A percentile compares a stretch with the other conserved stretches of the same genome.
Evolutionary conservation across 2,888 invertebrate species (phyloP).

Genomic region (Hypolimnas misippus): DNA sequence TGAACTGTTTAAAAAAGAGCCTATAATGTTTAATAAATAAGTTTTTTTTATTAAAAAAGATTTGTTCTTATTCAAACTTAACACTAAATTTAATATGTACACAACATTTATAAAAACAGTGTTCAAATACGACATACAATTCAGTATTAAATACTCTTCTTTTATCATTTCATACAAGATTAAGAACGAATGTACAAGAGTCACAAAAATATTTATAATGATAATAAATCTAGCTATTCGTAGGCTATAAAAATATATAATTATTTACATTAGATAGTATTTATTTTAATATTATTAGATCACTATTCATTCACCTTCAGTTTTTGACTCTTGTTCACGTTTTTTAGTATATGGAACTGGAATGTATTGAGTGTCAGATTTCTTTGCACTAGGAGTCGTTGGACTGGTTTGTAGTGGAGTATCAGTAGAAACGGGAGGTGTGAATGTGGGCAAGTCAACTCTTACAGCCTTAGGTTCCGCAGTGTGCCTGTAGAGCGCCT

Average conservation of each 20-base stretch:
- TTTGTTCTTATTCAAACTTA: conserved; percentile 65
- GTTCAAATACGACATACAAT: conserved; percentile 19
- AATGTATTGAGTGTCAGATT: conserved; percentile 60
- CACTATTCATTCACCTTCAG: conserved; percentile 23
- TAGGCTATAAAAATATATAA: conserved; percentile 12
- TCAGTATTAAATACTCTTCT: neutral
- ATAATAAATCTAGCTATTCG: neutral
- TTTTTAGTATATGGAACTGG: conserved; percentile 57
- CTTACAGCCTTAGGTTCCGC: conserved; percentile 66
- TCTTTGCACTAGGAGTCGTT: conserved; percentile 43
- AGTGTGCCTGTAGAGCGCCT: conserved; percentile 75
- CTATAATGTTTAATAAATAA: conserved; percentile 71
- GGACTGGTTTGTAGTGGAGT: conserved; percentile 41
- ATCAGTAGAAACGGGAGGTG: conserved; percentile 66
- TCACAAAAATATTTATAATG: neutral
- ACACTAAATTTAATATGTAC: conserved; percentile 62
- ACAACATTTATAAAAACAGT: conserved; percentile 48
- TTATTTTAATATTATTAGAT: neutral
- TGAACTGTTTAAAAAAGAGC: conserved; percentile 28
- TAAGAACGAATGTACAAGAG: neutral
- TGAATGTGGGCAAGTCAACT: conserved; percentile 85
- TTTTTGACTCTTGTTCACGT: conserved; percentile 39
- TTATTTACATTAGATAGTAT: conserved; percentile 8
- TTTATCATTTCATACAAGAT: neutral
- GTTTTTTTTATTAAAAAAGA: conserved; percentile 67